These are phyloP conservation scores for Drosophila azteca DNA, from an alignment of 1,140 invertebrate species.

Conservation along the genomic window DNA sequence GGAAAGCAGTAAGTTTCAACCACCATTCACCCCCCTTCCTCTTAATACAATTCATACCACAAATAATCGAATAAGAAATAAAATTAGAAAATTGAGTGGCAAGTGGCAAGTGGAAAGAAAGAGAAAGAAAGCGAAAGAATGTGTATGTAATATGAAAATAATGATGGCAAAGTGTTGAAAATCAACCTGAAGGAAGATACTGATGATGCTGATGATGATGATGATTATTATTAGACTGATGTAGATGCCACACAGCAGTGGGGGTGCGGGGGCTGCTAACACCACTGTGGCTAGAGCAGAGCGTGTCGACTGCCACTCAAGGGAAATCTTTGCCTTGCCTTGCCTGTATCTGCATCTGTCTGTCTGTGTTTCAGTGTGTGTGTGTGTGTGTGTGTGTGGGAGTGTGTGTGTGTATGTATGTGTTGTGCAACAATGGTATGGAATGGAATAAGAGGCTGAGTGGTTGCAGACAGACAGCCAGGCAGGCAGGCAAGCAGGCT, in stretches of 20 bases:
- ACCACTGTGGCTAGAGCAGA: slow-evolving; percentile 10
- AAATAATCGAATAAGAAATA: neutral
- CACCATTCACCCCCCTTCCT: neutral
- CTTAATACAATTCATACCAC: neutral
- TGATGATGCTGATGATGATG: slow-evolving; percentile 33
- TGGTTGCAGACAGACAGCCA: slow-evolving; percentile 5
- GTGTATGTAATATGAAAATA: slow-evolving; percentile 50
- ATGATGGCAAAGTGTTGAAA: slow-evolving; percentile 60
- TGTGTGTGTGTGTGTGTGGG: no score
- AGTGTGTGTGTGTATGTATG: no score
- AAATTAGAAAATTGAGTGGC: slow-evolving; percentile 4
- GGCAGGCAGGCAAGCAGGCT: slow-evolving; percentile 18
- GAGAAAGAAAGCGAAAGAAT: slow-evolving; percentile 14
- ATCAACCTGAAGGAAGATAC: slow-evolving; percentile 41
- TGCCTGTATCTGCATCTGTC: slow-evolving; percentile 35
- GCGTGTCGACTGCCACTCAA: slow-evolving; percentile 64
- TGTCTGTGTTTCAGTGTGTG: slow-evolving; percentile 26
- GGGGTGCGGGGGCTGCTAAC: neutral
- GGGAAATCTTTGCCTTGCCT: slow-evolving; percentile 54
- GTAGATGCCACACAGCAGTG: no score
- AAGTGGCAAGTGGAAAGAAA: no score
- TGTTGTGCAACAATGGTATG: slow-evolving; percentile 40
- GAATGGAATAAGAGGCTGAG: neutral
- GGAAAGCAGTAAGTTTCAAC: slow-evolving; percentile 94
- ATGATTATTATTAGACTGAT: slow-evolving; percentile 10